Evolutionary conservation across 2,797 vertebrate species (phyloP), one percentile per base, ranked within the genome.

Genomic region (Propithecus perrieri): DNA sequence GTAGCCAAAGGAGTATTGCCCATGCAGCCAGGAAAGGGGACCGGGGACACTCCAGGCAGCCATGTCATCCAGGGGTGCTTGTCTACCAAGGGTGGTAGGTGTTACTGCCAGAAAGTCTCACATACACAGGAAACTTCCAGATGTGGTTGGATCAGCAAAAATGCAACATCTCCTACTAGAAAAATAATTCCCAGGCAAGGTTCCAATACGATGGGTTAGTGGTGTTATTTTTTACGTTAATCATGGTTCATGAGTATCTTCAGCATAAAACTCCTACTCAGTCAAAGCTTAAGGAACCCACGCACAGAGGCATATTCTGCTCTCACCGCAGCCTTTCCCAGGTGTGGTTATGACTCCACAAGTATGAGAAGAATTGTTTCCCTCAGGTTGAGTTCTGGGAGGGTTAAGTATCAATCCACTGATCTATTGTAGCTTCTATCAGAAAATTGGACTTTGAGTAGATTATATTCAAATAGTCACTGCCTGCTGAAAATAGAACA

Each of bases 401-500:
- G 24, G 20, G n/a, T 46, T 74, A 75, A 80, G 18, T 89, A 72
- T 69, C 26, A 81, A 48, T 57, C 67, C 61, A 17, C 1, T 91
- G 92, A 96, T 95, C 94, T 78, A 96, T 24, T 89, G 41, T 80
- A 43, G 38, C 28, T 92, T 79, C 11, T 93, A 41, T 85, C 28
- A 80, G 78, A 88, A 91, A 65, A 83, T 4, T 85, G 59, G 57
- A 50, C 86, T 87, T 97, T 89, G 43, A 79, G 53, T 65, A 75
- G 38, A 63, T 92, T 53, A 79, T 91, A 85, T 92, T 90, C 55
- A 90, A 94, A 85, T 85, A 92, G 33, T 43, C 50, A 80, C 7
- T 79, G 78, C 57, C 65, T 55, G 48, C 78, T 95, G 86, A 93
- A 94, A 96, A 94, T 76, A 48, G 86, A 95, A 89, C 38, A 95